These are phyloP conservation scores for Megaceryle maxima DNA, from an alignment of 2,113 vertebrate species.

Conservation along the genomic window DNA sequence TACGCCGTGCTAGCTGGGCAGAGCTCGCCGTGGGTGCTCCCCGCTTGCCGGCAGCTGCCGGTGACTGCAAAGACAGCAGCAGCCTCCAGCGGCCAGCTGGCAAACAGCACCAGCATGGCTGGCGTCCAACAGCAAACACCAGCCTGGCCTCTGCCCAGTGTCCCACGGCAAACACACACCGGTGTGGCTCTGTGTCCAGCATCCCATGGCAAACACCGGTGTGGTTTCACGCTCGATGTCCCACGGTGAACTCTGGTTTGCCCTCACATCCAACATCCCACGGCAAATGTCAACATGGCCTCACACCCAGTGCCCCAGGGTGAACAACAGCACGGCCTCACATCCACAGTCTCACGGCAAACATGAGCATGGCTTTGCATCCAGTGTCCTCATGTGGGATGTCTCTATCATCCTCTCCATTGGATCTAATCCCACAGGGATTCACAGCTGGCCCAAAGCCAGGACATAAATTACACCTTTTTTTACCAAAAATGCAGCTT, in stretches of 20 bases:
- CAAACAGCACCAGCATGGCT: not conserved
- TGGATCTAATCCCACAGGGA: not conserved
- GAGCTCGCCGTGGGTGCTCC: not conserved
- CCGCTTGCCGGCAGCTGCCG: not conserved
- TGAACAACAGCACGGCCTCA: fast-evolving
- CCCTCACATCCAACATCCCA: fast-evolving
- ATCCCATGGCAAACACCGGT: not conserved
- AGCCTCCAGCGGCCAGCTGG: constrained; percentile 58
- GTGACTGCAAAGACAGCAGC: constrained; percentile 60
- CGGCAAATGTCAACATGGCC: fast-evolving
- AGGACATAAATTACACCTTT: not conserved
- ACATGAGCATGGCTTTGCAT: fast-evolving
- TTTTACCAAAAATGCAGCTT: not conserved
- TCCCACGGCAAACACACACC: fast-evolving
- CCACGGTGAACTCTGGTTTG: fast-evolving
- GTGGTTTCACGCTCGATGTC: fast-evolving
- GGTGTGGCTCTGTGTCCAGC: fast-evolving
- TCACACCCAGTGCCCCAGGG: too few relatives aligned
- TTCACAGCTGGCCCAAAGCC: not conserved
- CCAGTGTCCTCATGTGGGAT: not conserved
- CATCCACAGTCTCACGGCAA: fast-evolving
- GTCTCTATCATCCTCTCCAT: fast-evolving
- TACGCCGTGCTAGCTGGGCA: fast-evolving
- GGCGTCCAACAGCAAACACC: not conserved
- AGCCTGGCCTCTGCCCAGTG: fast-evolving